phyloP scores from a whole-genome alignment of 2,797 vertebrate species.

The Acipenser ruthenus region DNA sequence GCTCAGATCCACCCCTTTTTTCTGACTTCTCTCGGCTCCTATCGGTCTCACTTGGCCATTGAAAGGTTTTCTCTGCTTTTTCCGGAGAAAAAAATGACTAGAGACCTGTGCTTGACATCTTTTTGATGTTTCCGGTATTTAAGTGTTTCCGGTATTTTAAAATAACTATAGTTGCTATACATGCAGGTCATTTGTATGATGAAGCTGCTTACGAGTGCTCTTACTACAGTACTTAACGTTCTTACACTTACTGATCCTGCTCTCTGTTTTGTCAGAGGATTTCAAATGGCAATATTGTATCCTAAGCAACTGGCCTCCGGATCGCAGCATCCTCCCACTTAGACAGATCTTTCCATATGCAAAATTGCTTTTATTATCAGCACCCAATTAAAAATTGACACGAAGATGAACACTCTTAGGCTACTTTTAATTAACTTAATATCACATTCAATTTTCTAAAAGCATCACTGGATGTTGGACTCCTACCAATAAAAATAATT shows the following conservation, averaged over 20 bases:
- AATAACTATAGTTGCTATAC: too few species aligned
- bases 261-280: neutral
- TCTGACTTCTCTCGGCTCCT: too few species aligned
- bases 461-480: slow-evolving; percentile 30
- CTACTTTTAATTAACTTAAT: slow-evolving; percentile 54
- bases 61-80: too few species aligned
- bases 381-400: slow-evolving; percentile 61
- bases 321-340: neutral
- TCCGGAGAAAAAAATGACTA: too few species aligned
- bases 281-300: neutral
- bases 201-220: too few species aligned
- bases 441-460: slow-evolving; percentile 40
- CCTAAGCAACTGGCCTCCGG: neutral
- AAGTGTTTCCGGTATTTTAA: too few species aligned
- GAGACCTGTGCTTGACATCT: too few species aligned
- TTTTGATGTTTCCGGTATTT: too few species aligned
- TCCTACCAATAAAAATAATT: slow-evolving; percentile 32
- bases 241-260: neutral
- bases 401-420: slow-evolving; percentile 55
- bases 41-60: too few species aligned
- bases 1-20: too few species aligned
- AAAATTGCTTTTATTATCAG: slow-evolving; percentile 28
- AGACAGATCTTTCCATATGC: neutral
- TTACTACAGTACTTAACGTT: too few species aligned
- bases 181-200: too few species aligned